Evolutionary conservation across 1,140 invertebrate genomes (phyloP).

Genomic region (Mamestra configurata): DNA sequence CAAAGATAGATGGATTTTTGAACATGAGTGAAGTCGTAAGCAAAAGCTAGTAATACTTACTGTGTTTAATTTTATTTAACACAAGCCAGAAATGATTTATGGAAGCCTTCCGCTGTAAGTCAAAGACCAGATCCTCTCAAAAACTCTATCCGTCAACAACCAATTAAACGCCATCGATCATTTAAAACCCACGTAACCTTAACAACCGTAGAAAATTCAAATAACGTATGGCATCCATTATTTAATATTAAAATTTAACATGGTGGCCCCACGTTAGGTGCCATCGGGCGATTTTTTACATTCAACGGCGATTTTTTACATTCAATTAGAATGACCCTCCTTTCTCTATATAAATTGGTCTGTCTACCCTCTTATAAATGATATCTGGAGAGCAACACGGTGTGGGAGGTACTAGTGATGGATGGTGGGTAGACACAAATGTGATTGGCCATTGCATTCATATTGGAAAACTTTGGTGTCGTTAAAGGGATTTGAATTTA

Average conservation of each 20-base stretch:
- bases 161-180: neutral
- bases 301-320: conserved; percentile 85
- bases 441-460: conserved; percentile 58
- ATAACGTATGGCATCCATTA: conserved; percentile 70
- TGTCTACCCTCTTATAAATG: conserved; percentile 82
- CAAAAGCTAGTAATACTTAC: too few species aligned
- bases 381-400: conserved; percentile 67
- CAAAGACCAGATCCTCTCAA: too few species aligned
- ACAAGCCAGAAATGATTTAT: too few species aligned
- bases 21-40: too few species aligned
- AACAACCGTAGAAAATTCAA: conserved; percentile 36
- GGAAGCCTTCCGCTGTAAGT: too few species aligned
- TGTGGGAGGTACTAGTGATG: conserved; percentile 76
- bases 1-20: too few species aligned
- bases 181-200: conserved; percentile 1
- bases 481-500: too few species aligned
- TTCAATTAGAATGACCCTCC: conserved; percentile 83
- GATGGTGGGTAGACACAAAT: conserved; percentile 61
- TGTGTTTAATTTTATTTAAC: too few species aligned
- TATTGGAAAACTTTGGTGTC: too few species aligned
- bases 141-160: neutral
- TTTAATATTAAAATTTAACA: conserved; percentile 84
- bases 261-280: conserved; percentile 64
- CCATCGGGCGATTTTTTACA: conserved; percentile 80
- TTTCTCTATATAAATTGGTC: conserved; percentile 84